Percentiles rank a stretch among this genome's conserved stretches.
phyloP scores from a whole-genome alignment of 1,140 invertebrate genomes.

The Cydia pomonella region DNA sequence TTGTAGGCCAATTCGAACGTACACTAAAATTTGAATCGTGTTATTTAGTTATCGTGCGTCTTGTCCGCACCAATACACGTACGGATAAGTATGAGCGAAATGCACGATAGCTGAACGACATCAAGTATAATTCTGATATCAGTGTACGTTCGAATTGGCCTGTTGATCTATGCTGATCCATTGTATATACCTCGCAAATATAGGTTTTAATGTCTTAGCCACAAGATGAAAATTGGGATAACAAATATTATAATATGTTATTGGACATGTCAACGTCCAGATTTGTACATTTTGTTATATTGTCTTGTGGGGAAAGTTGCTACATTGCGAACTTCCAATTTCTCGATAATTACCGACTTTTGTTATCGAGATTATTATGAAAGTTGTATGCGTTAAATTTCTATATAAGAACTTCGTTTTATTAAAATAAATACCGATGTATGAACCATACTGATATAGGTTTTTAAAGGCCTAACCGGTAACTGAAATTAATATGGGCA shows the following conservation, averaged over 20 bases:
- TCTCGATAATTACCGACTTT: slow-evolving; percentile 38
- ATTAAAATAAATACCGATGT: not conserved
- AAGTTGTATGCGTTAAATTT: not conserved
- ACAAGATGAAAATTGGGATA: not conserved
- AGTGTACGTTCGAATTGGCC: too few relatives aligned
- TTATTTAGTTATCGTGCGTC: too few relatives aligned
- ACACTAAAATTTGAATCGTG: too few relatives aligned
- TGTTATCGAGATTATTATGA: slow-evolving; percentile 3
- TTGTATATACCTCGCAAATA: not conserved
- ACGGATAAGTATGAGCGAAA: too few relatives aligned
- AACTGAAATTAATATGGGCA: not conserved
- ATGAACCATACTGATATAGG: not conserved
- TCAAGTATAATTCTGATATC: too few relatives aligned
- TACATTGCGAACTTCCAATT: slow-evolving; percentile 39
- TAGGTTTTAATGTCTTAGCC: not conserved
- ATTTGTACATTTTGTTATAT: slow-evolving; percentile 44
- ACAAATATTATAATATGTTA: not conserved
- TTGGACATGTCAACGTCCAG: not conserved
- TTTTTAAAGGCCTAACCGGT: not conserved
- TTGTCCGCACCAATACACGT: too few relatives aligned
- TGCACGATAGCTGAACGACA: too few relatives aligned
- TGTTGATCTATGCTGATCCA: not conserved
- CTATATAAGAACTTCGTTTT: not conserved
- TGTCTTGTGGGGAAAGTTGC: slow-evolving; percentile 44
- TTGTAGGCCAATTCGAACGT: not conserved